Evolutionary conservation across 1,140 invertebrate genomes (phyloP), one percentile per base, ranked within the genome.

Genomic region (Meloidogyne chitwoodi): DNA sequence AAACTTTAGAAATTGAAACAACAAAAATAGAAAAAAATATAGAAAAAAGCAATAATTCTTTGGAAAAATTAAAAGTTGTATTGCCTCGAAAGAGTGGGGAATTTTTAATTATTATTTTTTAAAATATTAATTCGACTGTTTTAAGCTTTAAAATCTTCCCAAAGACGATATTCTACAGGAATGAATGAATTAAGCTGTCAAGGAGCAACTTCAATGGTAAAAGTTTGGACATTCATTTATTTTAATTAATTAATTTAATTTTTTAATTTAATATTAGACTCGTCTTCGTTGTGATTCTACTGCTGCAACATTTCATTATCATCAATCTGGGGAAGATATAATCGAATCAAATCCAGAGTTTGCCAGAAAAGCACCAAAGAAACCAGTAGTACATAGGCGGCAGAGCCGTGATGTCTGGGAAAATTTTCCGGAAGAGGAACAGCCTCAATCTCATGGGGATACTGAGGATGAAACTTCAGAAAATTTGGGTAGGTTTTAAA

Each of bases 341-440:
- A 65, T 85, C 19, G 83, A 85, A 69, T 71, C 82, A 34, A 84
- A 86, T 77, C 84, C 84, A 1, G 76, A 73, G n/a, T 85, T 77
- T 63, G 83, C 82, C 41, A 56, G 77, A 27, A 86, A 80, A 64
- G 84, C 81, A 26, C 84, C 84, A 11, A 71, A 74, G 11, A 75
- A 69, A 8, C 84, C 84, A 5, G 84, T 85, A 14, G 79, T 84
- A 11, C 83, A 85, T 65, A 44, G 84, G 65, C 26, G 84, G 29
- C 77, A 74, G 2, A 79, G 75, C 19, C 16, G 48, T 8, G 44
- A 5, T 63, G 80, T 11, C 29, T 85, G 84, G 84, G 84, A 86
- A 29, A 81, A 77, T 72, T 85, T 85, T 29, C 83, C 82, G 5
- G 83, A 83, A 27, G 71, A 56, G 19, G 71, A 73, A n/a, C 34